Evolutionary conservation across 2,888 invertebrate species (phyloP).

Genomic region (Hirtodrosophila duncani): DNA sequence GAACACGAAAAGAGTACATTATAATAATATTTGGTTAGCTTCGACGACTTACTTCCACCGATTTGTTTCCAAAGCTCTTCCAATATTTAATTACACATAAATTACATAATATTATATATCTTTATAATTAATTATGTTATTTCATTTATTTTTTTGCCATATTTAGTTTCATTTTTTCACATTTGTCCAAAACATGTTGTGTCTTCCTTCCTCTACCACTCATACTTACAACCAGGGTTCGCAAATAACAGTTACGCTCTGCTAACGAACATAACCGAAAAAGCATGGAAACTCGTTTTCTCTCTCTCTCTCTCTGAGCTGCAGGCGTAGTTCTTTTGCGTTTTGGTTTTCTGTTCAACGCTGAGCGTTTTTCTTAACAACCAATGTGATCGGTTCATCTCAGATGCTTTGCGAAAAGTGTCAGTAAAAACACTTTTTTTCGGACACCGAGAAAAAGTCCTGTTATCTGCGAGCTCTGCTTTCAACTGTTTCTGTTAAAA

Average conservation of each 20-base stretch:
- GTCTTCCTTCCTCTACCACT: slow-evolving; percentile 52
- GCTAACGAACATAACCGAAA: slow-evolving; percentile 47
- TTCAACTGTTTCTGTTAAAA: too few species aligned
- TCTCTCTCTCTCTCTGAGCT: not conserved
- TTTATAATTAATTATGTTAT: slow-evolving; percentile 25
- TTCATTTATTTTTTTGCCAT: slow-evolving; percentile 54
- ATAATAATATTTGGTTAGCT: slow-evolving; percentile 63
- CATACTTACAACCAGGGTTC: slow-evolving; percentile 13
- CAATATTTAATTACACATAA: slow-evolving; percentile 51
- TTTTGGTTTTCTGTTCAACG: too few species aligned
- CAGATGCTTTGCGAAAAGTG: too few species aligned
- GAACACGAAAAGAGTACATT: slow-evolving; percentile 31
- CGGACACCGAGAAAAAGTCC: too few species aligned
- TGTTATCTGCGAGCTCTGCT: too few species aligned
- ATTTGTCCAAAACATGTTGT: slow-evolving; percentile 36
- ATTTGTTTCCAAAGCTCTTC: slow-evolving; percentile 71
- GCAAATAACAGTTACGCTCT: slow-evolving; percentile 49
- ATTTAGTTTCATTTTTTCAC: slow-evolving; percentile 41
- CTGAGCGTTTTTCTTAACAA: too few species aligned
- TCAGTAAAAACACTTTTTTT: too few species aligned
- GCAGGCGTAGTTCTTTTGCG: too few species aligned
- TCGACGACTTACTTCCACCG: slow-evolving; percentile 67
- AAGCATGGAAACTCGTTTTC: slow-evolving; percentile 7
- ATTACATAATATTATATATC: slow-evolving; percentile 5
- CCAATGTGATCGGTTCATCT: too few species aligned